A percentile compares a stretch with the other conserved stretches of the same genome.
Evolutionary conservation across 2,888 invertebrate genomes (phyloP).

Genomic region (Callyntrura sp.): DNA sequence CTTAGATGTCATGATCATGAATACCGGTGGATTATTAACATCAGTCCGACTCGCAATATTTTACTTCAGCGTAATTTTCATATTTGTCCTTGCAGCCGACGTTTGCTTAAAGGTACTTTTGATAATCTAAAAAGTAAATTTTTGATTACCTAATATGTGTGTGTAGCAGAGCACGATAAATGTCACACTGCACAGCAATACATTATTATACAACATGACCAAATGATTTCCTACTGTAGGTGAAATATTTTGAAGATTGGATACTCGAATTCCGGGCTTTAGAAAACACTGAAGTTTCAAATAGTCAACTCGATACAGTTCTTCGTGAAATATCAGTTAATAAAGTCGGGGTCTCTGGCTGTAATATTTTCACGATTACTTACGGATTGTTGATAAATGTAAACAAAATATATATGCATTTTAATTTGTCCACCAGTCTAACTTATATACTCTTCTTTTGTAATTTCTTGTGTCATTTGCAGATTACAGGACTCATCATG

Average conservation of each 20-base stretch:
- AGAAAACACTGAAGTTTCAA: background rate
- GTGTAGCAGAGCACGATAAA: background rate
- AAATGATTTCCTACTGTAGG: slow-evolving; percentile 4
- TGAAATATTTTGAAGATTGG: slow-evolving; percentile 54
- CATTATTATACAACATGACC: too few species aligned
- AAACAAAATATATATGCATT: too few species aligned
- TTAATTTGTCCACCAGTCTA: too few species aligned
- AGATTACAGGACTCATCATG: slow-evolving; percentile 50
- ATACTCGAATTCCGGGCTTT: background rate
- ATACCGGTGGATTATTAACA: too few species aligned
- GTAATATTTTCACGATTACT: slow-evolving; percentile 41
- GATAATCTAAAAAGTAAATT: too few species aligned
- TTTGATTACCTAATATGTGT: too few species aligned
- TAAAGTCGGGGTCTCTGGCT: slow-evolving; percentile 39
- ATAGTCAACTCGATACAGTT: slow-evolving; percentile 7
- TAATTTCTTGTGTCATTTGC: background rate
- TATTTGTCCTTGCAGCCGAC: slow-evolving; percentile 40
- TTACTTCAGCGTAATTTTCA: slow-evolving; percentile 21
- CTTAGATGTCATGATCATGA: slow-evolving; percentile 32
- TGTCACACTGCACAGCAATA: too few species aligned
- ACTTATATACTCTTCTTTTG: too few species aligned
- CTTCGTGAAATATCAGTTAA: slow-evolving; percentile 17
- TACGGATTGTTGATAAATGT: slow-evolving; percentile 49
- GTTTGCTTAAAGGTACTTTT: slow-evolving; percentile 45
- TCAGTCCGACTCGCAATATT: too few species aligned